These are phyloP conservation scores for Podabrus alpinus DNA, from an alignment of 2,888 invertebrate species.

Conservation along the genomic window DNA sequence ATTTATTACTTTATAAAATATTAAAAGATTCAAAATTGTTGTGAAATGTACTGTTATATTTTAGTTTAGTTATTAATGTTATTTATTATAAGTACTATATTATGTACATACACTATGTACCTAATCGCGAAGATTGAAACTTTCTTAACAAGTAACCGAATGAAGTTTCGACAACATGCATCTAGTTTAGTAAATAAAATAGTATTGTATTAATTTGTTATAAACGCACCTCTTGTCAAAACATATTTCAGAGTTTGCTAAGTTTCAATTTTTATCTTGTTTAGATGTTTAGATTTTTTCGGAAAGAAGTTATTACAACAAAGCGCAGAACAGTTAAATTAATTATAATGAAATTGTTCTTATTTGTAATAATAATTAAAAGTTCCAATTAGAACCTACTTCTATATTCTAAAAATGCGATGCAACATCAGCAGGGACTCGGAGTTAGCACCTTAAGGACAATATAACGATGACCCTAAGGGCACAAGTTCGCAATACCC, in stretches of 20 bases:
- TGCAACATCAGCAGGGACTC: too few relatives aligned
- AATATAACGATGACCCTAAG: not conserved
- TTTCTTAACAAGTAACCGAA: too few relatives aligned
- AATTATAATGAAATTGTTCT: not conserved
- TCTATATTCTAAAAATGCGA: not conserved
- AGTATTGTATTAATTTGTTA: not conserved
- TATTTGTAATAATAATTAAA: not conserved
- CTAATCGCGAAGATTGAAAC: too few relatives aligned
- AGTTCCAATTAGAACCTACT: too few relatives aligned
- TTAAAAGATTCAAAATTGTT: too few relatives aligned
- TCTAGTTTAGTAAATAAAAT: too few relatives aligned
- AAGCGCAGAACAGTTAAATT: not conserved
- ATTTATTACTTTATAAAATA: too few relatives aligned
- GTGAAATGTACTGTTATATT: too few relatives aligned
- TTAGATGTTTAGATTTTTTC: not conserved
- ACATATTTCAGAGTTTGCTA: not conserved
- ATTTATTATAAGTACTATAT: too few relatives aligned
- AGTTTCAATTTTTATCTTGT: not conserved
- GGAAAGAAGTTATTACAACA: not conserved
- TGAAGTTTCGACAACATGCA: too few relatives aligned
- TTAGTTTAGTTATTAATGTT: too few relatives aligned
- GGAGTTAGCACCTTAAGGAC: not conserved
- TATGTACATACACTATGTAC: too few relatives aligned
- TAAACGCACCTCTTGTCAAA: not conserved
- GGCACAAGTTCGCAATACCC: not conserved